Percentiles rank a stretch among this genome's conserved stretches.
Conservation (phyloP, 2,113 vertebrate species). For the Tapirus terrestris region DNA sequence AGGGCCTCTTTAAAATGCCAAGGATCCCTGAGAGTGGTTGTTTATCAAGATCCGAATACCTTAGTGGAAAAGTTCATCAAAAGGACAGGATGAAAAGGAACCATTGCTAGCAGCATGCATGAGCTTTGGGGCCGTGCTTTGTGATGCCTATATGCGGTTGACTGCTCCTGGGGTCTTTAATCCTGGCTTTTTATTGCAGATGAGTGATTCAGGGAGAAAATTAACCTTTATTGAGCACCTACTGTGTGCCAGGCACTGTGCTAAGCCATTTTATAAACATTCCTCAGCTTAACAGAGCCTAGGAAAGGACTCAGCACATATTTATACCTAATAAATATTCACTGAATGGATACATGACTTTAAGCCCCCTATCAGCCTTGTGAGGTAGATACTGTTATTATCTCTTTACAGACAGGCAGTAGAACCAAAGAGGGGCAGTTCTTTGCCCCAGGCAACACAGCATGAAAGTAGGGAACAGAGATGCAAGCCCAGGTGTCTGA, state of each 20-base stretch:
- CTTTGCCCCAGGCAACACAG: neutral
- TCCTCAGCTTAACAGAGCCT: neutral
- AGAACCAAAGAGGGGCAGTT: neutral
- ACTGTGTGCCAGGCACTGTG: neutral
- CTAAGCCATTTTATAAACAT: neutral
- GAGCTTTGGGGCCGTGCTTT: too few species aligned
- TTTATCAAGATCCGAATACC: neutral
- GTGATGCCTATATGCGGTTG: rapidly evolving
- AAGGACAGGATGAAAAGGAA: neutral
- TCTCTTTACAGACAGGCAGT: neutral
- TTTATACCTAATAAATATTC: neutral
- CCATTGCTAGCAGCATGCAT: rapidly evolving
- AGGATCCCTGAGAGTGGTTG: neutral
- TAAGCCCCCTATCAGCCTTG: neutral
- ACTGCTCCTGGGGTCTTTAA: neutral
- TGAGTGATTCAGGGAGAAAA: neutral
- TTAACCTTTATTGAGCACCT: neutral
- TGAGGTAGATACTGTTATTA: neutral
- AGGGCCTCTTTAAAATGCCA: neutral
- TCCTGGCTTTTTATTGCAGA: neutral
- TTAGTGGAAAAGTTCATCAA: neutral
- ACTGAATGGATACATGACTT: neutral
- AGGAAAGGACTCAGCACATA: neutral
- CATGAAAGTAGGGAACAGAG: neutral
- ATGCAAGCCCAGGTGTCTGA: neutral